These are phyloP conservation scores for Atherinosoma microstoma DNA, from an alignment of 2,797 vertebrate genomes.

Conservation along the genomic window DNA sequence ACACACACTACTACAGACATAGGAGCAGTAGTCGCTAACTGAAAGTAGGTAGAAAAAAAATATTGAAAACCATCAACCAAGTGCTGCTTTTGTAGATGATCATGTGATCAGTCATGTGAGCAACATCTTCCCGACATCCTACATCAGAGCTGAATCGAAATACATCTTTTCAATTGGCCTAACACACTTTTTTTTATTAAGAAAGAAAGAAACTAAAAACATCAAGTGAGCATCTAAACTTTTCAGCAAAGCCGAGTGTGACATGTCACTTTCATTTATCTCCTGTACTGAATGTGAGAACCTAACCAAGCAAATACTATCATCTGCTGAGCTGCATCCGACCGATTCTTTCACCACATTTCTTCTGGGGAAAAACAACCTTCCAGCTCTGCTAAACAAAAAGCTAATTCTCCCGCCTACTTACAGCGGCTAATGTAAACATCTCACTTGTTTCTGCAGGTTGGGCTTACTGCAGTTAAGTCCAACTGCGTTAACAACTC, in stretches of 20 bases:
- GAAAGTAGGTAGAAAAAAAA: neutral
- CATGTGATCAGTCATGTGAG: neutral
- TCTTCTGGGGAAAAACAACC: neutral
- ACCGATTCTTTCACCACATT: neutral
- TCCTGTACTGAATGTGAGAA: neutral
- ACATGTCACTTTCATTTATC: neutral
- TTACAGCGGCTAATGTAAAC: slow-evolving; percentile 13
- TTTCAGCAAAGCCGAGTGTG: neutral
- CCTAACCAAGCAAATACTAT: neutral
- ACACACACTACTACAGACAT: neutral
- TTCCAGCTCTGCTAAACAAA: neutral
- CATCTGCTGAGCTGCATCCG: neutral
- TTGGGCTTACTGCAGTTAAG: neutral
- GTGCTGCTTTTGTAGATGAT: neutral
- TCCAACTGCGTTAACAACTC: neutral
- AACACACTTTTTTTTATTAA: neutral
- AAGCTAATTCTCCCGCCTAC: neutral
- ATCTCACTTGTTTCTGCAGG: slow-evolving; percentile 1
- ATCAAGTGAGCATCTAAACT: neutral
- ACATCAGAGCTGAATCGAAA: neutral
- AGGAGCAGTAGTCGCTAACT: neutral
- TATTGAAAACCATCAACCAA: neutral
- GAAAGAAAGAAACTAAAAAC: neutral
- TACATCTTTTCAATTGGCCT: neutral
- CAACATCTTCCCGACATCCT: neutral